Conservation (phyloP, 2,888 invertebrate genomes). For the Mesorhabditis belari region DNA sequence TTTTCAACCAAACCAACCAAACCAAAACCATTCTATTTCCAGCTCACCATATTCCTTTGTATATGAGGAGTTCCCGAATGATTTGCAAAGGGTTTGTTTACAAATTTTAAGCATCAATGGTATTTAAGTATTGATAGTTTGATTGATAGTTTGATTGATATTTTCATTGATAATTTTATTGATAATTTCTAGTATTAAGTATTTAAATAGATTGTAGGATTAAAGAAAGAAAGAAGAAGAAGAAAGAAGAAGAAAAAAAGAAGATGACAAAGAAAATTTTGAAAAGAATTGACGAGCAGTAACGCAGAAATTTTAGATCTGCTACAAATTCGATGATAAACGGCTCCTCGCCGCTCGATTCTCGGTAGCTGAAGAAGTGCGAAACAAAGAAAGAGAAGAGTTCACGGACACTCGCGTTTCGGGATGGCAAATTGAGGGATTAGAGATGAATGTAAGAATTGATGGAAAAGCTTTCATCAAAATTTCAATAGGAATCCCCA, state of each 20-base stretch:
- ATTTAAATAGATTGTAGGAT: too few relatives aligned
- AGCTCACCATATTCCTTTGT: constrained; percentile 47
- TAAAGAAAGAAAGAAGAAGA: too few relatives aligned
- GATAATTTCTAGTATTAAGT: too few relatives aligned
- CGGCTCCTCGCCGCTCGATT: constrained; percentile 50
- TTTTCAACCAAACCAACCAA: too few relatives aligned
- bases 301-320: constrained; percentile 29
- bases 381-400: constrained; percentile 41
- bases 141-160: not conserved
- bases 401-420: constrained; percentile 47
- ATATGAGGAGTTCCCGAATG: constrained; percentile 50
- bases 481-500: constrained; percentile 35
- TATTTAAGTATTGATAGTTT: not conserved
- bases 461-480: constrained; percentile 12
- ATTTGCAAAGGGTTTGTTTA: constrained; percentile 34
- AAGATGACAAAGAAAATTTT: too few relatives aligned
- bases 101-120: too few relatives aligned
- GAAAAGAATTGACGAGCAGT: too few relatives aligned
- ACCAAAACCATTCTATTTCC: too few relatives aligned
- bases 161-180: too few relatives aligned
- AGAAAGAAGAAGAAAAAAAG: too few relatives aligned
- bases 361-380: constrained; percentile 38
- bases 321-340: constrained; percentile 53
- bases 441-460: constrained; percentile 39
- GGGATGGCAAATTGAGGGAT: constrained; percentile 49